These are phyloP conservation scores for Spinus pinus DNA, from an alignment of 2,797 vertebrate species.

Conservation along the genomic window DNA sequence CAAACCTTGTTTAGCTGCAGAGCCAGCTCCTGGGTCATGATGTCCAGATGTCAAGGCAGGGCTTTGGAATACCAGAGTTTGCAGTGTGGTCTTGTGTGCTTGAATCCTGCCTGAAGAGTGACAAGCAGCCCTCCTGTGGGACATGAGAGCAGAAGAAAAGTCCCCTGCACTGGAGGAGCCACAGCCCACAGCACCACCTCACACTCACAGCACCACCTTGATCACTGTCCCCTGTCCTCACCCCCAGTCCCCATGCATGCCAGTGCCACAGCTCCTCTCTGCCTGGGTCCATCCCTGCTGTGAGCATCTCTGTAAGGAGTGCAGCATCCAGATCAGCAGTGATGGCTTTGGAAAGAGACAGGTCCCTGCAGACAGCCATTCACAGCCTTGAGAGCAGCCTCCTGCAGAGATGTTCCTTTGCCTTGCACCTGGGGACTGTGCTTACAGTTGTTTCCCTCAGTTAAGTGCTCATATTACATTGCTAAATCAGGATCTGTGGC, in stretches of 20 bases:
- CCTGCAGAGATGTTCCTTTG: neutral
- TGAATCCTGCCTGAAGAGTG: neutral
- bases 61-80: neutral
- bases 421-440: neutral
- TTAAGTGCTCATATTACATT: neutral
- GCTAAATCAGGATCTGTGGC: neutral
- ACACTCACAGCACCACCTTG: neutral
- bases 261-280: neutral
- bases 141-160: neutral
- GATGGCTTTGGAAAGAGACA: neutral
- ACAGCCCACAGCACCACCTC: neutral
- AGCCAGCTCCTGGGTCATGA: neutral
- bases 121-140: neutral
- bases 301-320: neutral
- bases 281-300: neutral
- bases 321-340: neutral
- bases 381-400: neutral
- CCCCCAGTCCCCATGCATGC: accelerated
- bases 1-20: neutral
- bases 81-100: neutral
- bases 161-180: neutral
- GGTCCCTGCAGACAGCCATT: neutral
- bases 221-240: neutral
- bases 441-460: neutral
- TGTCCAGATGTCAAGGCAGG: neutral